These are phyloP conservation scores for Mugil cephalus DNA, from an alignment of 2,113 vertebrate species.

Conservation along the genomic window DNA sequence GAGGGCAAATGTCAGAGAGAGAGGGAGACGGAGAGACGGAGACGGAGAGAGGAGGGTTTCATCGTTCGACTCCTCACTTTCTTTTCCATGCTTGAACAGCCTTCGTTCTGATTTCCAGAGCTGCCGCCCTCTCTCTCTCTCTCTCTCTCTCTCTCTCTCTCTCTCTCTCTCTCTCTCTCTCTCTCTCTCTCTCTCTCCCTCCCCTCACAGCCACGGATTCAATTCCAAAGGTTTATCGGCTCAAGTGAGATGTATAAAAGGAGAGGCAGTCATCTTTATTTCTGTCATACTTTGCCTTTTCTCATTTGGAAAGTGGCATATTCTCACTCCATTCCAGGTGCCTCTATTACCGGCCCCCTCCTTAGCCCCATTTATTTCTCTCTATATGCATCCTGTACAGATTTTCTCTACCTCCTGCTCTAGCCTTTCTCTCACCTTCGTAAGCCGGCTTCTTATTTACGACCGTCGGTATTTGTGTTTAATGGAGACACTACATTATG, in stretches of 20 bases:
- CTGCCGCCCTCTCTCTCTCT: not conserved
- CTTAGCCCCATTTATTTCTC: slow-evolving; percentile 16
- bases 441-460: not conserved
- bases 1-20: slow-evolving; percentile 74
- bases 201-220: slow-evolving; percentile 43
- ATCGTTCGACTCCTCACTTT: slow-evolving; percentile 46
- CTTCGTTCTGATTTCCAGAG: slow-evolving; percentile 48
- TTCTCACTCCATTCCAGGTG: slow-evolving; percentile 22
- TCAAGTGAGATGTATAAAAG: slow-evolving; percentile 69
- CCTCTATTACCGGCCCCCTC: slow-evolving; percentile 16
- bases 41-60: slow-evolving; percentile 62
- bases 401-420: not conserved
- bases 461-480: not conserved
- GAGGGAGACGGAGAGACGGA: too few relatives aligned
- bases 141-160: not conserved
- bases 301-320: slow-evolving; percentile 41
- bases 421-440: slow-evolving; percentile 5
- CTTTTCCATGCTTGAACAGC: slow-evolving; percentile 34
- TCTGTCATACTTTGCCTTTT: slow-evolving; percentile 62
- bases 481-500: not conserved
- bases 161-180: slow-evolving; percentile 13
- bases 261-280: slow-evolving; percentile 30
- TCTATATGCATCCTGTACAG: not conserved
- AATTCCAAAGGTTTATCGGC: slow-evolving; percentile 66
- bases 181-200: slow-evolving; percentile 12